Percentiles rank a stretch among this genome's conserved stretches.
Evolutionary conservation across 1,140 invertebrate species (phyloP).

Genomic region (Halyomorpha halys): DNA sequence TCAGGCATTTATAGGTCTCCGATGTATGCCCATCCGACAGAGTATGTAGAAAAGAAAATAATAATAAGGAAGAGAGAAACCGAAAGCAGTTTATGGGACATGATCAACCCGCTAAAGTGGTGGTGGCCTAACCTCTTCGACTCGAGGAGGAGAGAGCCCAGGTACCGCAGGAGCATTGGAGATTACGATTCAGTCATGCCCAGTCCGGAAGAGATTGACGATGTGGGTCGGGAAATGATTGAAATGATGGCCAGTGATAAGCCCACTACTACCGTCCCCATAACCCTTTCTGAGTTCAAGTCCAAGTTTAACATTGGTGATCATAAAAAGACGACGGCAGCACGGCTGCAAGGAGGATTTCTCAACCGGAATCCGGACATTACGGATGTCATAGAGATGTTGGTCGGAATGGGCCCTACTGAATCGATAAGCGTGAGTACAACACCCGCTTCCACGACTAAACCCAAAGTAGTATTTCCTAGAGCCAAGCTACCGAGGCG

Average conservation of each 20-base stretch:
- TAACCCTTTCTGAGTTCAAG: not conserved
- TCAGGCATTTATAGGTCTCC: too few species aligned
- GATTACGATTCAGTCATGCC: not conserved
- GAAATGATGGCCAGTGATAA: not conserved
- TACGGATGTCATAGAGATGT: not conserved
- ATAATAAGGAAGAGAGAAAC: conserved; percentile 3
- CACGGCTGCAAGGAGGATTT: not conserved
- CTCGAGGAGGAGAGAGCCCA: conserved; percentile 20
- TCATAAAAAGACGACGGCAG: not conserved
- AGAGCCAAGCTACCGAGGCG: conserved; percentile 20
- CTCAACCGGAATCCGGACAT: conserved; percentile 14
- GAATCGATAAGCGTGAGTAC: not conserved
- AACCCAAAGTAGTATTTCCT: conserved; percentile 25
- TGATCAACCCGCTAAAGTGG: conserved; percentile 21
- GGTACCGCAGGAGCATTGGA: conserved; percentile 8
- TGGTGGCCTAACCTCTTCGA: conserved; percentile 19
- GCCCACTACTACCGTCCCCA: not conserved
- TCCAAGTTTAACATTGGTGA: not conserved
- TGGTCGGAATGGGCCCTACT: not conserved
- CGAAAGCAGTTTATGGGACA: conserved; percentile 10
- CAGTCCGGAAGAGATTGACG: not conserved
- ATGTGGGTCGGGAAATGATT: not conserved
- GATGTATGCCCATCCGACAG: too few species aligned
- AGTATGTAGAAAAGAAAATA: not conserved
- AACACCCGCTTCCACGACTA: conserved; percentile 10